Base-by-base conservation (phyloP, 2,797 vertebrate species). In the Rousettus madagascariensis region DNA sequence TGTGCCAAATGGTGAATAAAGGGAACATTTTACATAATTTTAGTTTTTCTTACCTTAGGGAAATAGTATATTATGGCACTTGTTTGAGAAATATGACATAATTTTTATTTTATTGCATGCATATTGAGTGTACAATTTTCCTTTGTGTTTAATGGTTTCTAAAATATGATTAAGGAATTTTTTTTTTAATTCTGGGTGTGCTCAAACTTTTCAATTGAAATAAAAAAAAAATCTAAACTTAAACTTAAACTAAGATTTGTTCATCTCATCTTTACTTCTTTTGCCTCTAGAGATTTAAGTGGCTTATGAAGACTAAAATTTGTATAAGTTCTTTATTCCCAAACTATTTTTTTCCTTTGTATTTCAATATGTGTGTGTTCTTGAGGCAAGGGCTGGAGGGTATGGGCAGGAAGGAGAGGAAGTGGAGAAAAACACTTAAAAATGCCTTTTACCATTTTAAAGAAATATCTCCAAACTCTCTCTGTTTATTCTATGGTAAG, bases 401-500 rank as follows among this genome's bases (percentile, higher is more conserved):
- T 92, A 63, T 26, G 38, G 95, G 63, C 77, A 90, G 38, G 69
- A 71, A 88, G 41, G 43, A 96, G 80, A 95, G 87, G 94, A 95
- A 95, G 68, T 92, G n/a, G 90, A 86, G 86, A 74, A 90, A 55
- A 66, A 72, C 53, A 72, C 74, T 97, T 96, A 77, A 94, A 95
- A 97, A 79, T 72, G 30, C 77, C 59, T 96, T 51, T 96, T 86
- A 95, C 65, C 72, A 66, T 51, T 96, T 92, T 95, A 86, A 94
- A 92, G 95, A 93, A 96, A 88, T 38, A 77, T 94, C 91, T 92
- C 83, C 71, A 91, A 80, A 79, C 30, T 94, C 72, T 83, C 90
- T 90, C 79, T 97, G 95, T 97, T 98, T 97, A 95, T 96, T 97
- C 90, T 91, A 86, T 95, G 97, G 95, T 94, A 88, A 97, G 97